Conservation (phyloP, 2,113 vertebrate genomes). For the Colossoma macropomum region DNA sequence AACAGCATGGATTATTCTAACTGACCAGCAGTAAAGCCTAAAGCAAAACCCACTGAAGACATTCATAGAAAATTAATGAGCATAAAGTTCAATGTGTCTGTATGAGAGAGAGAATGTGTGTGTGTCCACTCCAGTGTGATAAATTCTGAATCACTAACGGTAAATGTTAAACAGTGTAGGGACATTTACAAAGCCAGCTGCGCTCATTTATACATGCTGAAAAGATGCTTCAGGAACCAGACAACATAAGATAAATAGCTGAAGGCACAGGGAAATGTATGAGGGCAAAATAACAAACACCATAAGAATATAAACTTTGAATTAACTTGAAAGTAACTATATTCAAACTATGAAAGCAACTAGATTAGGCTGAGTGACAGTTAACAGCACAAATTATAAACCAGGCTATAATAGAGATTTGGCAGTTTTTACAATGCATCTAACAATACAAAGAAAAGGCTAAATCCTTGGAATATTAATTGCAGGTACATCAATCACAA, state of each 20-base stretch:
- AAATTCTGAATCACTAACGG: neutral
- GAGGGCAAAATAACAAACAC: neutral
- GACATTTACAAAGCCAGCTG: neutral
- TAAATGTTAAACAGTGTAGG: constrained; percentile 12
- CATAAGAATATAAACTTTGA: neutral
- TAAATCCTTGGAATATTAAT: too few relatives aligned
- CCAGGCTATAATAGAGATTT: too few relatives aligned
- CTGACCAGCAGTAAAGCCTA: constrained; percentile 21
- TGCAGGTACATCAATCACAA: too few relatives aligned
- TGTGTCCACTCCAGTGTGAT: constrained; percentile 23
- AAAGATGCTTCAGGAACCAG: neutral
- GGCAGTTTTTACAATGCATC: too few relatives aligned
- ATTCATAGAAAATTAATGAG: constrained; percentile 34
- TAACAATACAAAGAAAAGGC: too few relatives aligned
- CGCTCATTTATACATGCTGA: neutral
- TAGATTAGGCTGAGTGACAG: neutral
- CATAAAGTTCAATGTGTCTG: neutral
- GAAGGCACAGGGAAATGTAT: neutral
- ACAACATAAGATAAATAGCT: constrained; percentile 2
- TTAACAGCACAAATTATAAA: neutral
- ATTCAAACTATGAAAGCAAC: neutral
- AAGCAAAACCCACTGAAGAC: constrained; percentile 22
- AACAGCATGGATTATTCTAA: too few relatives aligned
- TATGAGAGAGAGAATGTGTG: neutral
- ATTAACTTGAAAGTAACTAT: neutral